These are phyloP conservation scores for Agelaius phoeniceus DNA, from an alignment of 2,113 vertebrate genomes.

Conservation along the genomic window DNA sequence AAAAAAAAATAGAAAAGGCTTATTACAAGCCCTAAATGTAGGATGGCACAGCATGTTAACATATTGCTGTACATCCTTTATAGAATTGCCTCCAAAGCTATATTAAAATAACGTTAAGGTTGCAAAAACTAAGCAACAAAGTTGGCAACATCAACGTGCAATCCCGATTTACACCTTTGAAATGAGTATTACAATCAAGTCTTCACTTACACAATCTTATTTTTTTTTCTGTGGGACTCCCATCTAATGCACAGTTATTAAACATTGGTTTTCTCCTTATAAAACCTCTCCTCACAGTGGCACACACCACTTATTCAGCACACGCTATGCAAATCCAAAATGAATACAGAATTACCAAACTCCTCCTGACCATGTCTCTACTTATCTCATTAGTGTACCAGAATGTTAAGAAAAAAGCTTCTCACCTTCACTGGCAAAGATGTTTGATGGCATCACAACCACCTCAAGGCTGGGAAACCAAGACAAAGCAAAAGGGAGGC, in stretches of 20 bases:
- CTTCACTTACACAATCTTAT: background rate
- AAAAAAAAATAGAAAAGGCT: background rate
- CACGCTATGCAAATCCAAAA: background rate
- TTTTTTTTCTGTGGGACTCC: background rate
- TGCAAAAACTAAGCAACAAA: conserved; percentile 62
- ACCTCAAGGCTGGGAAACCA: accelerated
- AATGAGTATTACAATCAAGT: background rate
- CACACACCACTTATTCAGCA: background rate
- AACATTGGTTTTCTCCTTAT: background rate
- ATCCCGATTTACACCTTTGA: conserved; percentile 47
- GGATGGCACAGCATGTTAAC: conserved; percentile 65
- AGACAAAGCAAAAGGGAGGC: background rate
- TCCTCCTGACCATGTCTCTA: background rate
- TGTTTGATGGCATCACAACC: background rate
- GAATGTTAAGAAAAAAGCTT: background rate
- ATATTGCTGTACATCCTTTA: conserved; percentile 65
- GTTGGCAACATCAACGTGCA: conserved; percentile 40
- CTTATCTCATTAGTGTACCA: background rate
- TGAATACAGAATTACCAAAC: background rate
- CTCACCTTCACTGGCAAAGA: background rate
- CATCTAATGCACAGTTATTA: background rate
- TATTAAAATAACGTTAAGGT: conserved; percentile 57
- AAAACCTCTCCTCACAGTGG: background rate
- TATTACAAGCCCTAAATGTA: conserved; percentile 60
- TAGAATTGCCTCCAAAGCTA: conserved; percentile 53